Evolutionary conservation across 2,888 invertebrate genomes (phyloP).

Genomic region (Incurvaria masculella): DNA sequence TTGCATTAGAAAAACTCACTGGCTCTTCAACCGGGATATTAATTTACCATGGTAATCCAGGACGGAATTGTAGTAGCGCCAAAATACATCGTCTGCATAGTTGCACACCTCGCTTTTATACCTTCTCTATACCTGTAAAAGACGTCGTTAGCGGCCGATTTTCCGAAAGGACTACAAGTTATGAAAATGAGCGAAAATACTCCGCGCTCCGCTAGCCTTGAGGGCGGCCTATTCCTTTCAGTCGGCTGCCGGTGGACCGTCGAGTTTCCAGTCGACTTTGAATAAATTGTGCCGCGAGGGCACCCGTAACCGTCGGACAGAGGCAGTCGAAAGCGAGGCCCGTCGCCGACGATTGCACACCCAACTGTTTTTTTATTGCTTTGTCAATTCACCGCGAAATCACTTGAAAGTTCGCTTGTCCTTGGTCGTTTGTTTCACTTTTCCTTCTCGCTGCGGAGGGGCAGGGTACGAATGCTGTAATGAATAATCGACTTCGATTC

Average conservation of each 20-base stretch:
- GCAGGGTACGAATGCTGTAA: too few relatives aligned
- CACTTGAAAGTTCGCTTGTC: slow-evolving; percentile 56
- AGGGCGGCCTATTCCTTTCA: slow-evolving; percentile 44
- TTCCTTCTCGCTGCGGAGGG: slow-evolving; percentile 48
- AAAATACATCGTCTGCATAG: too few relatives aligned
- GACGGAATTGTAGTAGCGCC: too few relatives aligned
- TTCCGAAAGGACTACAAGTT: too few relatives aligned
- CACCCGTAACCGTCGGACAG: too few relatives aligned
- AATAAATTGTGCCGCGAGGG: neutral
- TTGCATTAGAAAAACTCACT: too few relatives aligned
- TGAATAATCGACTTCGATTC: too few relatives aligned
- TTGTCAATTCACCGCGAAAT: slow-evolving; percentile 55
- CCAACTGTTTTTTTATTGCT: slow-evolving; percentile 43
- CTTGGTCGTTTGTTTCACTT: slow-evolving; percentile 55
- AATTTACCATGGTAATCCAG: too few relatives aligned
- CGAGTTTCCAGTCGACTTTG: neutral
- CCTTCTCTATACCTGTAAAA: too few relatives aligned
- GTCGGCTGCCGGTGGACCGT: slow-evolving; percentile 21
- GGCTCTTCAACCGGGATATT: too few relatives aligned
- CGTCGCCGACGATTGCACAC: slow-evolving; percentile 54
- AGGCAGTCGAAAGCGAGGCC: slow-evolving; percentile 45
- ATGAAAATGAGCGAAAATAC: slow-evolving; percentile 39
- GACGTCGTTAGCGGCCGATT: too few relatives aligned
- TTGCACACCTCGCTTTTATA: too few relatives aligned
- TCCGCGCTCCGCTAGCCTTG: slow-evolving; percentile 49